Conservation (phyloP, 2,888 invertebrate species). For the Griposia aprilina region DNA sequence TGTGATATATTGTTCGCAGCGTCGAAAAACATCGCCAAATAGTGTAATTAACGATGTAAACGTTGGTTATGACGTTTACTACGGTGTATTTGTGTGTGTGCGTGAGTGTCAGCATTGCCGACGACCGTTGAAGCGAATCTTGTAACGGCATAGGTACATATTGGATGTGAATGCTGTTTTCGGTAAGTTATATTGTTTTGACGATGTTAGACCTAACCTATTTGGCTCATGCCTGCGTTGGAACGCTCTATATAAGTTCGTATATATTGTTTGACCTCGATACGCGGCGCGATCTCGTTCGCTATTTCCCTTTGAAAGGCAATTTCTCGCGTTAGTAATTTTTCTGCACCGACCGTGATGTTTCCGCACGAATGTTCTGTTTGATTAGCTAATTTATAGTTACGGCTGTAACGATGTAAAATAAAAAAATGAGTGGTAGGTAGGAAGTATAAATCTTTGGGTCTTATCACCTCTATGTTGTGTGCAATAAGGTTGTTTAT, state of each 20-base stretch:
- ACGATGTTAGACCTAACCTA: constrained; percentile 78
- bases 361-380: constrained; percentile 76
- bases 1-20: constrained; percentile 83
- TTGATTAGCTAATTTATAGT: constrained; percentile 75
- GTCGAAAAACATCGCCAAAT: constrained; percentile 80
- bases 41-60: constrained; percentile 87
- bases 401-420: constrained; percentile 60
- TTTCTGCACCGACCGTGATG: constrained; percentile 71
- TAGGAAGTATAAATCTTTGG: constrained; percentile 34
- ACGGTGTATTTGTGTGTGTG: constrained; percentile 84
- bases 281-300: constrained; percentile 74
- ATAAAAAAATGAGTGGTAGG: constrained; percentile 55
- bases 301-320: constrained; percentile 80
- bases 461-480: constrained; percentile 68
- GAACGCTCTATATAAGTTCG: constrained; percentile 68
- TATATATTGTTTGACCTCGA: constrained; percentile 82
- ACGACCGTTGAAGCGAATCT: constrained; percentile 88
- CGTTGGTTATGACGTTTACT: constrained; percentile 89
- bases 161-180: constrained; percentile 83
- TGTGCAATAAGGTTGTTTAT: constrained; percentile 62
- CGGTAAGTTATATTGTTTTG: constrained; percentile 85
- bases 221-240: constrained; percentile 76
- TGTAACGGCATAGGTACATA: constrained; percentile 84
- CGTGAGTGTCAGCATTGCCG: constrained; percentile 87
- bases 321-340: constrained; percentile 78